A percentile compares a stretch with the other conserved stretches of the same genome.
These are phyloP conservation scores for Platyrinchus mystaceus DNA, from an alignment of 2,797 vertebrate genomes.

Conservation along the genomic window DNA sequence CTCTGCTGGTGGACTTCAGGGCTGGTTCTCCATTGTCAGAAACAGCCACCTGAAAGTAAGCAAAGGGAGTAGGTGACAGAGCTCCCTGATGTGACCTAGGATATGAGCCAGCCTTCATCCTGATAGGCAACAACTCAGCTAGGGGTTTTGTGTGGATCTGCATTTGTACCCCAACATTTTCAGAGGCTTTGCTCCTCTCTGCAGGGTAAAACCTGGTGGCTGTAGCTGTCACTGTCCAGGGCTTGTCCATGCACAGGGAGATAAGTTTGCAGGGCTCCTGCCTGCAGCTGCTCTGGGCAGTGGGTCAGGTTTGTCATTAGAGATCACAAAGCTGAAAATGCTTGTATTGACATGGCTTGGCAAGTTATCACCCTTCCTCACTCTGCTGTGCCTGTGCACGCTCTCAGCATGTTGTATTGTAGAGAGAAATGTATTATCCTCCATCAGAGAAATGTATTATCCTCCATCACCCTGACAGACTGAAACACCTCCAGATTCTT, in stretches of 20 bases:
- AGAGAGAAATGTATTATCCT: neutral
- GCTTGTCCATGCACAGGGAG: neutral
- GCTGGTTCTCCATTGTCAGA: conserved; percentile 87
- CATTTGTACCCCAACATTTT: neutral
- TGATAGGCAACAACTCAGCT: neutral
- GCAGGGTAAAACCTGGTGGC: neutral
- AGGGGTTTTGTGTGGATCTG: neutral
- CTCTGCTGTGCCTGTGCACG: neutral
- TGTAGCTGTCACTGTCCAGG: neutral
- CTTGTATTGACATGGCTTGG: neutral
- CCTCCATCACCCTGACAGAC: neutral
- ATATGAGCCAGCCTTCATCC: neutral
- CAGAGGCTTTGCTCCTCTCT: neutral
- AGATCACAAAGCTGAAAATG: neutral
- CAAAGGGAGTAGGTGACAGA: neutral
- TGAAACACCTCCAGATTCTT: neutral
- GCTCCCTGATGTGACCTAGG: accelerated
- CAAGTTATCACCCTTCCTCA: neutral
- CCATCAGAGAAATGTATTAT: neutral
- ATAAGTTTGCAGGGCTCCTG: neutral
- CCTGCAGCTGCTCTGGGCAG: neutral
- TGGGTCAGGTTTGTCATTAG: neutral
- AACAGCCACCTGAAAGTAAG: conserved; percentile 85
- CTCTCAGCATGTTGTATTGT: neutral
- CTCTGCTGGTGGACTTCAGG: conserved; percentile 86